Evolutionary conservation across 2,888 invertebrate species (phyloP).

Genomic region (Mythimna ferrago): DNA sequence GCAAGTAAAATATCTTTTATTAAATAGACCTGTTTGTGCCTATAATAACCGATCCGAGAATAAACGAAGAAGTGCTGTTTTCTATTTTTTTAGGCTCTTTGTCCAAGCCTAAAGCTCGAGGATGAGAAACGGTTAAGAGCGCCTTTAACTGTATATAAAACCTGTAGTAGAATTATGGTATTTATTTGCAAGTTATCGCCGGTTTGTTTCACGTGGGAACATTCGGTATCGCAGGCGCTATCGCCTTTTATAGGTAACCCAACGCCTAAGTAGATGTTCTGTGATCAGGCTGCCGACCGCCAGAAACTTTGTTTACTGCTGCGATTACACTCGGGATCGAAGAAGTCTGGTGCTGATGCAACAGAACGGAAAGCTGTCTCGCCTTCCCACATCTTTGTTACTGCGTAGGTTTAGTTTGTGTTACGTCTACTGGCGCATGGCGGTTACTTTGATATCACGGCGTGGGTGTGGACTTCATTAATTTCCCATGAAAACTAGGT

Average conservation of each 20-base stretch:
- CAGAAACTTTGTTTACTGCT: constrained; percentile 67
- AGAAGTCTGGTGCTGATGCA: constrained; percentile 65
- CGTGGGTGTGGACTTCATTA: constrained; percentile 32
- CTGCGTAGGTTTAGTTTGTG: constrained; percentile 44
- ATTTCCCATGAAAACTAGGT: constrained; percentile 23
- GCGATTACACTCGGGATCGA: constrained; percentile 61
- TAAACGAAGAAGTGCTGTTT: not conserved
- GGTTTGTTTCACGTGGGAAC: constrained; percentile 72
- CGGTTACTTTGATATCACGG: constrained; percentile 39
- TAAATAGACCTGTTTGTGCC: not conserved
- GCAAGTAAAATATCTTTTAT: not conserved
- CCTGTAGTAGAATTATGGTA: constrained; percentile 1
- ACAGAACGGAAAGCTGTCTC: constrained; percentile 54
- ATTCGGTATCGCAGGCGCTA: constrained; percentile 60
- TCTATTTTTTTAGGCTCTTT: not conserved
- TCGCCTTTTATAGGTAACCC: constrained; percentile 67
- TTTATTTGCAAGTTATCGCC: constrained; percentile 25
- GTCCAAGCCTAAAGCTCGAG: not conserved
- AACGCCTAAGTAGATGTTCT: constrained; percentile 70
- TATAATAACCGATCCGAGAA: not conserved
- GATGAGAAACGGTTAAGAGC: not conserved
- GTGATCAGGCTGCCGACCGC: constrained; percentile 64
- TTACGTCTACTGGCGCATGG: constrained; percentile 16
- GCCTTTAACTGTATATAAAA: not conserved
- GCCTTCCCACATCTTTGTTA: constrained; percentile 61